phyloP scores from a whole-genome alignment of 1,140 invertebrate genomes.

The Drosophila malerkotliana region DNA sequence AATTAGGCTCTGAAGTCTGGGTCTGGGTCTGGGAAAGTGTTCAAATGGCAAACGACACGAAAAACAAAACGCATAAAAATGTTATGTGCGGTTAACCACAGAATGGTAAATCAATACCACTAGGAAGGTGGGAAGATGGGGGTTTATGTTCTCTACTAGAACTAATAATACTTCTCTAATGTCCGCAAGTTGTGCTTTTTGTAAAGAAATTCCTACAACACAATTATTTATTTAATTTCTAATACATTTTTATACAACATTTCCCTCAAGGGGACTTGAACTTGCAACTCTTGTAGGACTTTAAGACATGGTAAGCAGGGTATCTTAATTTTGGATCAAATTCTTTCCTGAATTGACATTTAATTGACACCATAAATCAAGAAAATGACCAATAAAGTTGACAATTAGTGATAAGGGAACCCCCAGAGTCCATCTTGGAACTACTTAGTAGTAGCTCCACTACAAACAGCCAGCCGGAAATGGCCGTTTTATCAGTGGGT shows the following conservation, averaged over 20 bases:
- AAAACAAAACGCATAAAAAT: conserved; percentile 75
- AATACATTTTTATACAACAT: no score
- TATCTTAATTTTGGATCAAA: no score
- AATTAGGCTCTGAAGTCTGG: conserved; percentile 34
- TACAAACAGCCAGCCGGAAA: not conserved
- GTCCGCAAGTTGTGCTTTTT: not conserved
- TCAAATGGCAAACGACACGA: conserved; percentile 36
- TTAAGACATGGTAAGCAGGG: no score
- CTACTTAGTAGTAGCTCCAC: conserved; percentile 13
- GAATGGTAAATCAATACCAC: conserved; percentile 70
- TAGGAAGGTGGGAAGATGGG: not conserved
- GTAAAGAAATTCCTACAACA: no score
- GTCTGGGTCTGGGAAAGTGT: conserved; percentile 48
- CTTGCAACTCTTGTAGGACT: no score
- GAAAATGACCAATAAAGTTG: not conserved
- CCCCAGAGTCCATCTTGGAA: not conserved
- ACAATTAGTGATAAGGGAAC: not conserved
- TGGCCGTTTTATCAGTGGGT: conserved; percentile 33
- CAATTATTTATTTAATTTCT: no score
- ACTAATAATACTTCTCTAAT: not conserved
- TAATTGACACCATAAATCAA: no score
- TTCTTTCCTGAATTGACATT: no score
- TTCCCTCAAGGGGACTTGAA: no score
- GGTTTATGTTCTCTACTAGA: not conserved
- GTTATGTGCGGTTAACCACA: conserved; percentile 77